Conservation (phyloP, 1,140 invertebrate genomes). For the Drosophila pruinosa region DNA sequence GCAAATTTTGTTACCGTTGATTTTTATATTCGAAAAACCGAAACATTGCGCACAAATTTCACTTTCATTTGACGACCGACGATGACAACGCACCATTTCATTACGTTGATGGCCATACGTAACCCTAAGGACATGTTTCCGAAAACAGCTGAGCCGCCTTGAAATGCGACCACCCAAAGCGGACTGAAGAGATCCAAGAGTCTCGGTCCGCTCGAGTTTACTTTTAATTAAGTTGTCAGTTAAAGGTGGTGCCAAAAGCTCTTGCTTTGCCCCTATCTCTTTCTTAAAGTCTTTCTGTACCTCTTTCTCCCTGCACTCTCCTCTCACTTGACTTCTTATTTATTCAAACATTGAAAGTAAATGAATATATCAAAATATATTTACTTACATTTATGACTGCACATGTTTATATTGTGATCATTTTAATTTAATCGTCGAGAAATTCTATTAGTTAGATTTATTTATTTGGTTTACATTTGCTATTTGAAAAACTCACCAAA, state of each 20-base stretch:
- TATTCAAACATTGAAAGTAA: too few relatives aligned
- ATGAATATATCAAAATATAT: too few relatives aligned
- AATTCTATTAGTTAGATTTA: too few relatives aligned
- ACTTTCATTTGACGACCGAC: conserved; percentile 62
- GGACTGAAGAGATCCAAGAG: background rate
- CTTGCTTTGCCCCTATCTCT: background rate
- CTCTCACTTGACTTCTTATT: background rate
- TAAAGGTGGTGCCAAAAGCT: background rate
- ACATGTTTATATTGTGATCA: too few relatives aligned
- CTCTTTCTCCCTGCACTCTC: too few relatives aligned
- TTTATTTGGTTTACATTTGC: too few relatives aligned
- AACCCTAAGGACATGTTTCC: conserved; percentile 52
- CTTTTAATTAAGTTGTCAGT: conserved; percentile 56
- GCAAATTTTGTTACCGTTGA: conserved; percentile 61
- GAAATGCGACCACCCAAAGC: conserved; percentile 29
- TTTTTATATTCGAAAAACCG: conserved; percentile 43
- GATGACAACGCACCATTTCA: conserved; percentile 8
- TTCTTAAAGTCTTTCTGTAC: background rate
- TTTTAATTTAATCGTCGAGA: too few relatives aligned
- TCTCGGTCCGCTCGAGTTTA: background rate
- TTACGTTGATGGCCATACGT: conserved; percentile 25
- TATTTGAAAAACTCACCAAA: too few relatives aligned
- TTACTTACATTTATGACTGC: too few relatives aligned
- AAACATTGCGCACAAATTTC: conserved; percentile 52
- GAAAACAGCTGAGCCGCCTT: background rate